Evolutionary conservation across 2,888 invertebrate genomes (phyloP), one percentile per base, ranked within the genome.

Genomic region (Podabrus alpinus): DNA sequence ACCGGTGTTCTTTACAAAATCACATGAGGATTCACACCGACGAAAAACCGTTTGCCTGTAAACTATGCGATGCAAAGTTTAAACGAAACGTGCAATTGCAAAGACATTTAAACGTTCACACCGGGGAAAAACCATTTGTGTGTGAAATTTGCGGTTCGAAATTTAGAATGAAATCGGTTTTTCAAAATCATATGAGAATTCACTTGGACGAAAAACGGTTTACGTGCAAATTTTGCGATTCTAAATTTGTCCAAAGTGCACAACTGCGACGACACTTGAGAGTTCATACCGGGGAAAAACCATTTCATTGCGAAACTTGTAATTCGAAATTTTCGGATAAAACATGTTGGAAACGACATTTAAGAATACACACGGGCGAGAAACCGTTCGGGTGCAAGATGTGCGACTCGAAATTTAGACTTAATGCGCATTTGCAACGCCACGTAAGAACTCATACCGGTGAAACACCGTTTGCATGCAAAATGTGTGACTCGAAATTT

Each of bases 101-200:
- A 69, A 89, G 89, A 77, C 89, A 89, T 78, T 87, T 87, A 79
- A 88, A 88, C 80, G 88, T 87, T 74, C 89, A 89, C 75, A 89
- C 88, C 0, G 89, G 88, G 0, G 89, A 88, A 81, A 87, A 85
- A 82, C 88, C 86, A 75, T 88, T 84, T 85, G 81, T 89, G 66
- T 88, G 88, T 81, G 87, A 88, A 0, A 87, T 88, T 5, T 89
- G 89, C 80, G 89, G 89, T 9, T 82, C 88, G 76, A 85, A 87
- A 2, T 89, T 89, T 76, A 89, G 89, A 81, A 89, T 89, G 88
- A 86, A 88, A 2, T 88, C 88, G 1, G 88, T 88, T 78, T 83
- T 89, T 29, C 88, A 88, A 0, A 89, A 89, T 80, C 89, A 89
- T 77, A 88, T 88, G 87, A 89, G 89, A 77, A 88, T 88, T 79